Base-by-base conservation (phyloP, 2,797 vertebrate genomes). In the Melanotaenia nigrans region DNA sequence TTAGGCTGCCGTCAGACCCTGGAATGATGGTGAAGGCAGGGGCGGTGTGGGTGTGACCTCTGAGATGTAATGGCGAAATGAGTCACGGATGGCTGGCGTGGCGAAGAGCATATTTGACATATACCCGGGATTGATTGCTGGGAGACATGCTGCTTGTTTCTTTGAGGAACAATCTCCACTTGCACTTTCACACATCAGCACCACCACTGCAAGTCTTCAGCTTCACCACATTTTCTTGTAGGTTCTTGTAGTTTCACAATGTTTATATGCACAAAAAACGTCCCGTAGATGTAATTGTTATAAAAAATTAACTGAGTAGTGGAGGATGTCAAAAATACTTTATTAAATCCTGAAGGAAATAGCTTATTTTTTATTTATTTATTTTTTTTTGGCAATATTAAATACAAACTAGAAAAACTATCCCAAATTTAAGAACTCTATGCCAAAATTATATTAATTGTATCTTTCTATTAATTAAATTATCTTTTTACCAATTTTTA, bases 1-100 rank as follows among this genome's bases (percentile, higher is more conserved):
- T 93, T 92, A 91, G 87, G 81, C 83, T 77, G 82, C 85, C 89
- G 83, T 91, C 88, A 77, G 81, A 82, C 71, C 84, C 76, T 35
- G 81, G 86, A 87, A 85, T 33, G 71, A 65, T 61, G 42, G 77
- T 7, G 61, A 63, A 63, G 68, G 71, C 67, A 1, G 75, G 79
- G 87, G 78, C 14, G 65, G 73, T 36, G 73, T 79, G 79, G 82
- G 83, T 64, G 83, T 77, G 88, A 92, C 89, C 87, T 83, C 85
- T 70, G 58, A 60, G 85, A 85, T 87, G 85, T 89, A 87, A 89
- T 85, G 80, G 81, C 65, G 59, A 72, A 84, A 79, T 75, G 81
- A 86, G 87, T 88, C 88, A 78, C 76, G 89, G 84, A 58, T 83
- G 87, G 76, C 78, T 79, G 24, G 70, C 70, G 53, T 82, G 85